Base-by-base conservation (phyloP, 1,140 invertebrate species). In the Caenorhabditis briggsae region DNA sequence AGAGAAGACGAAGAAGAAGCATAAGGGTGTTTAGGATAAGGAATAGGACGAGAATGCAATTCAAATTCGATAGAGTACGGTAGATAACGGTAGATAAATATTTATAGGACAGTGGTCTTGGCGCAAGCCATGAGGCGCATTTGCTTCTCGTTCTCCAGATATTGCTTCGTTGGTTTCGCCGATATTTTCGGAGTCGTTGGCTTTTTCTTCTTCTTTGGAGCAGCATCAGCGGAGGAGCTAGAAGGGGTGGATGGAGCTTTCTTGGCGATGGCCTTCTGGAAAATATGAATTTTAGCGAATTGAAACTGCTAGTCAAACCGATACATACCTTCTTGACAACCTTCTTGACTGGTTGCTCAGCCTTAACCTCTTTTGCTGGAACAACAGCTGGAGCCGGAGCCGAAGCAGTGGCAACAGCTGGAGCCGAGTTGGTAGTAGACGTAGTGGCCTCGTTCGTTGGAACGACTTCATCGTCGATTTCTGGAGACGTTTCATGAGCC, bases 91-190 rank as follows among this genome's bases (percentile, higher is more conserved):
- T 53, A 53, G 50, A 53, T 18, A 20, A 70, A 46, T 46, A 50
- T 78, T 50, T 78, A 78, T 46, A 78, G 20, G n/a, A 43, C 46
- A 23, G 8, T 46, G 12, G 70, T 18, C n/a, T 78, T 78, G 3
- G 70, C 70, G n/a, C 70, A 78, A 2, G 70, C 70, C 70, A 78
- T 78, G 6, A 78, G 46, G 14, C 70, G 70, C 70, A 78, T 78
- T 14, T 78, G 70, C n/a, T 78, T 78, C 46, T 78, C 70, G 33
- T 78, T 78, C n/a, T 78, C 70, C 46, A 78, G 14, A 78, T 78
- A 78, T 50, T 78, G 70, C 41, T 78, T 78, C 7, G 70, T 78
- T 50, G 70, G 70, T 14, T 78, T 78, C n/a, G 70, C 20, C 12
- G 70, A 78, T 0, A 78, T 46, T 78, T 78, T 78, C 14, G 12